Percentiles rank a stretch among this genome's conserved stretches.
These are phyloP conservation scores for Eutolmus rufibarbis DNA, from an alignment of 2,888 invertebrate genomes.

Conservation along the genomic window DNA sequence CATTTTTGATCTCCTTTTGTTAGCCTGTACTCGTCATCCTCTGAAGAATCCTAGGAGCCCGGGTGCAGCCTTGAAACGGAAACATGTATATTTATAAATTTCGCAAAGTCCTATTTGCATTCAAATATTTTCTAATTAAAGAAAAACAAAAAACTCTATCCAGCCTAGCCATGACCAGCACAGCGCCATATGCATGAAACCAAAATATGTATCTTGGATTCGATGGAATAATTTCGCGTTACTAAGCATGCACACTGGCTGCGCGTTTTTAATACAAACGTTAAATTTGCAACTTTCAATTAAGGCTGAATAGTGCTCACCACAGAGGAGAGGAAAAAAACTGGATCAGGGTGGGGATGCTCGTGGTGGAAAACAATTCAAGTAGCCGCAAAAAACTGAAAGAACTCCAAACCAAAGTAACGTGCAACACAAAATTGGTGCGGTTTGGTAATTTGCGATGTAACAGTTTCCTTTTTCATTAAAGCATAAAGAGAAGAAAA, in stretches of 20 bases:
- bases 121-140: conserved; percentile 28
- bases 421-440: conserved; percentile 25
- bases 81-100: conserved; percentile 33
- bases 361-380: neutral
- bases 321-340: conserved; percentile 11
- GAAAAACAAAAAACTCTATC: conserved; percentile 21
- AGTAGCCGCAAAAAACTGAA: neutral
- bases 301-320: conserved; percentile 19
- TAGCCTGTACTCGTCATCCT: no score
- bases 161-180: neutral
- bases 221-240: conserved; percentile 31
- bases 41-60: neutral
- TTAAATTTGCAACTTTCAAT: conserved; percentile 38
- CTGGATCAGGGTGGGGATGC: conserved; percentile 5
- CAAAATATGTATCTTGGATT: conserved; percentile 12
- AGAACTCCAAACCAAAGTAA: conserved; percentile 15
- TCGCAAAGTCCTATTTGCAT: conserved; percentile 24
- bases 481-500: neutral
- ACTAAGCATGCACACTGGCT: conserved; percentile 2
- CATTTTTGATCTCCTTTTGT: no score
- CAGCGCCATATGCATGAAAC: neutral
- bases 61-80: neutral
- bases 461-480: neutral
- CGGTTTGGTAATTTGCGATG: conserved; percentile 29
- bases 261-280: conserved; percentile 32